These are phyloP conservation scores for Blera fallax DNA, from an alignment of 2,888 invertebrate genomes.

Conservation along the genomic window DNA sequence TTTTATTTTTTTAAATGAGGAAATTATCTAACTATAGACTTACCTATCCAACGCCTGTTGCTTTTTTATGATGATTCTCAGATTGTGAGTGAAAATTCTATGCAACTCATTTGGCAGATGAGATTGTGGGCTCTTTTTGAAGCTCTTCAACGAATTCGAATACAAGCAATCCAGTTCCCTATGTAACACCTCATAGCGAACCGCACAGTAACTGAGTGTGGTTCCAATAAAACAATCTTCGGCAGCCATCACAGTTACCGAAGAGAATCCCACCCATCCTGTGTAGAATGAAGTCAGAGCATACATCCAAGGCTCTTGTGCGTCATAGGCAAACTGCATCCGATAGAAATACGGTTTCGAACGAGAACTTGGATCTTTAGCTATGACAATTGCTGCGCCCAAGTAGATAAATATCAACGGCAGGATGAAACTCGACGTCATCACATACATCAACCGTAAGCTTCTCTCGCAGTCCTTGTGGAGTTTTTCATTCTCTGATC, in stretches of 20 bases:
- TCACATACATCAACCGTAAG: slow-evolving; percentile 33
- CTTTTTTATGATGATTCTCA: slow-evolving; percentile 29
- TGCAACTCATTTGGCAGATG: slow-evolving; percentile 12
- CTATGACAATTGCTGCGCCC: not conserved
- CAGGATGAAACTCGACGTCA: slow-evolving; percentile 51
- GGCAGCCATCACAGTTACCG: slow-evolving; percentile 41
- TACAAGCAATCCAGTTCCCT: slow-evolving; percentile 6
- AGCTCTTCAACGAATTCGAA: not conserved
- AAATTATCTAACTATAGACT: not conserved
- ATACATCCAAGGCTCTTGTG: slow-evolving; percentile 63
- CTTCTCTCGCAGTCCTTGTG: slow-evolving; percentile 22
- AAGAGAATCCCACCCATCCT: slow-evolving; percentile 50
- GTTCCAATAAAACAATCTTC: slow-evolving; percentile 48
- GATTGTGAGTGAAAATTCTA: slow-evolving; percentile 11
- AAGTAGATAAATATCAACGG: slow-evolving; percentile 43
- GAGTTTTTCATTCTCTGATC: slow-evolving; percentile 43
- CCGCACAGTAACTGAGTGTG: slow-evolving; percentile 27
- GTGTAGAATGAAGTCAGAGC: slow-evolving; percentile 41
- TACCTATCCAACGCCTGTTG: slow-evolving; percentile 53
- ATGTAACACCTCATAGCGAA: slow-evolving; percentile 40
- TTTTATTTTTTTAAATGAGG: not conserved
- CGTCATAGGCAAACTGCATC: slow-evolving; percentile 70
- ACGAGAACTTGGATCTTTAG: slow-evolving; percentile 29
- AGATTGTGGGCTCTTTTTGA: not conserved
- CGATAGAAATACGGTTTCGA: slow-evolving; percentile 72